Evolutionary conservation across 2,113 vertebrate species (phyloP).

Genomic region (Lophura nycthemera): DNA sequence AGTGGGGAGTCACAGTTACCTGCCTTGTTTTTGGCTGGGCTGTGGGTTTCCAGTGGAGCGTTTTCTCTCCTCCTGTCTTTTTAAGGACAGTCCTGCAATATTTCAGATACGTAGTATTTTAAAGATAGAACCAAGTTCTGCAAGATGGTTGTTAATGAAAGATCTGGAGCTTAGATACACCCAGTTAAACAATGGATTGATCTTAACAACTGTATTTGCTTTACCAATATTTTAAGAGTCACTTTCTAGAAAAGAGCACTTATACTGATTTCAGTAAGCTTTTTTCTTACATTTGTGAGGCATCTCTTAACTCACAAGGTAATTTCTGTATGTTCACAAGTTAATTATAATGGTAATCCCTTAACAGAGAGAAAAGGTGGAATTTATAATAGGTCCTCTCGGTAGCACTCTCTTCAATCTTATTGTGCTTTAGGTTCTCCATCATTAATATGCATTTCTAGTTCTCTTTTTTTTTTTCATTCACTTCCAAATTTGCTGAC

Average conservation of each 20-base stretch:
- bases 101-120: neutral
- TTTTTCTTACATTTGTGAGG: neutral
- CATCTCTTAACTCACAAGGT: neutral
- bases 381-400: neutral
- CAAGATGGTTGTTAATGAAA: neutral
- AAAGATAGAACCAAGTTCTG: neutral
- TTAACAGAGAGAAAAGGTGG: neutral
- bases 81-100: neutral
- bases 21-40: neutral
- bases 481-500: slow-evolving; percentile 58
- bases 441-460: slow-evolving; percentile 56
- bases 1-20: neutral
- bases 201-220: slow-evolving; percentile 8
- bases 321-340: neutral
- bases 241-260: neutral
- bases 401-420: neutral
- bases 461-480: slow-evolving; percentile 8
- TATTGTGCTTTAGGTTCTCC: neutral
- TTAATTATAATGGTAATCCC: neutral
- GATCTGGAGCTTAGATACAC: neutral
- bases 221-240: slow-evolving; percentile 19
- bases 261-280: neutral
- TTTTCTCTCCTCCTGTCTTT: neutral
- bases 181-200: neutral
- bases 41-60: neutral